These are phyloP conservation scores for Sturnira hondurensis DNA, from an alignment of 2,113 vertebrate genomes.

Conservation along the genomic window DNA sequence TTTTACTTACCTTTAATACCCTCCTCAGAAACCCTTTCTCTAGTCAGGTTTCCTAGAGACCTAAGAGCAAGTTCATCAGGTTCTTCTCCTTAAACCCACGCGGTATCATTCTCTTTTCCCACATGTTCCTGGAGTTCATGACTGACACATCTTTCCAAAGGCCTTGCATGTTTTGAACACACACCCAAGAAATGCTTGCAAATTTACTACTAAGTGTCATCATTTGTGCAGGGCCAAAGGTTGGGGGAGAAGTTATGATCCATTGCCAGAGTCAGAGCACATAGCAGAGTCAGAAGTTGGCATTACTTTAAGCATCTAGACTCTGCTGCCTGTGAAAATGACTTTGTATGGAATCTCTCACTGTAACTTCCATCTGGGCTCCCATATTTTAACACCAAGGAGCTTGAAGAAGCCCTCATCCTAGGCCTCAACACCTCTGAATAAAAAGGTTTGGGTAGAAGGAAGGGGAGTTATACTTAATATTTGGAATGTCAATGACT, in stretches of 20 bases:
- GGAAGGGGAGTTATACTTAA: neutral
- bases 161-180: neutral
- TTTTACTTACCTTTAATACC: neutral
- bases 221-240: neutral
- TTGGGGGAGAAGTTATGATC: neutral
- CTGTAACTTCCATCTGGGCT: neutral
- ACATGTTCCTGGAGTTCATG: neutral
- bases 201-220: neutral
- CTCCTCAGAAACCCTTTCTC: neutral
- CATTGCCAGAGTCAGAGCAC: neutral
- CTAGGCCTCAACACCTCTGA: neutral
- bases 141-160: neutral
- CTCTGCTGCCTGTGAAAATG: neutral
- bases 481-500: neutral
- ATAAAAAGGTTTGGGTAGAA: neutral
- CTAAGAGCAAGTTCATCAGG: rapidly evolving
- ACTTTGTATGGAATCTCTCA: neutral
- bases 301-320: neutral
- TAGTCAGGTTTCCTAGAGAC: neutral
- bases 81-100: neutral
- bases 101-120: neutral
- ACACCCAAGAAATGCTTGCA: neutral
- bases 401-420: neutral
- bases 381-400: neutral
- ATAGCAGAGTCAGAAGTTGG: neutral